Evolutionary conservation across 2,113 vertebrate species (phyloP).

Genomic region (Morone chrysops): DNA sequence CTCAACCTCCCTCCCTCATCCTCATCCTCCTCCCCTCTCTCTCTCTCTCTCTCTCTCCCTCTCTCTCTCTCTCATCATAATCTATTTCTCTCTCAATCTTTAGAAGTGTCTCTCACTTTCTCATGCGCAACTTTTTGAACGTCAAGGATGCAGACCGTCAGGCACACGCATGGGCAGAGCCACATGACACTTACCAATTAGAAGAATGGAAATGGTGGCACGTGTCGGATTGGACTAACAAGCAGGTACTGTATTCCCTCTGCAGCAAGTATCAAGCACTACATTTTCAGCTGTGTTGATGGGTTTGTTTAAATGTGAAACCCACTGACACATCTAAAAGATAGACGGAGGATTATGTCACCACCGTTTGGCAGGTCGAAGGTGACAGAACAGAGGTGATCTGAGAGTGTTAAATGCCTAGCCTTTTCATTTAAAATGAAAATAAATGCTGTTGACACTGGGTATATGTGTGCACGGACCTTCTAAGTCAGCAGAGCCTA

Average conservation of each 20-base stretch:
- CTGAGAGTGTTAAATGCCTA: constrained; percentile 34
- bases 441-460: constrained; percentile 40
- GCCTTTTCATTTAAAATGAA: constrained; percentile 44
- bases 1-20: constrained; percentile 68
- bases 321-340: constrained; percentile 2
- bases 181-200: not conserved
- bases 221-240: not conserved
- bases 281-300: not conserved
- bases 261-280: not conserved
- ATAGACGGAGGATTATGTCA: not conserved
- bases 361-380: not conserved
- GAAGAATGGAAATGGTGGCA: constrained; percentile 12
- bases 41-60: constrained; percentile 25
- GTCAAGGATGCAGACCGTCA: constrained; percentile 34
- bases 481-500: constrained; percentile 55
- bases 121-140: constrained; percentile 63
- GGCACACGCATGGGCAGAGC: constrained; percentile 10
- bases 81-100: constrained; percentile 10
- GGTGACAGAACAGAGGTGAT: constrained; percentile 23
- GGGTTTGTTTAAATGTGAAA: not conserved
- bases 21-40: constrained; percentile 43
- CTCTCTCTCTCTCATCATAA: constrained; percentile 17
- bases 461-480: constrained; percentile 36
- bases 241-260: not conserved
- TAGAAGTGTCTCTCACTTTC: constrained; percentile 52